Evolutionary conservation across 2,888 invertebrate species (phyloP), one percentile per base, ranked within the genome.

Genomic region (Acanthococcus lagerstroemiae): DNA sequence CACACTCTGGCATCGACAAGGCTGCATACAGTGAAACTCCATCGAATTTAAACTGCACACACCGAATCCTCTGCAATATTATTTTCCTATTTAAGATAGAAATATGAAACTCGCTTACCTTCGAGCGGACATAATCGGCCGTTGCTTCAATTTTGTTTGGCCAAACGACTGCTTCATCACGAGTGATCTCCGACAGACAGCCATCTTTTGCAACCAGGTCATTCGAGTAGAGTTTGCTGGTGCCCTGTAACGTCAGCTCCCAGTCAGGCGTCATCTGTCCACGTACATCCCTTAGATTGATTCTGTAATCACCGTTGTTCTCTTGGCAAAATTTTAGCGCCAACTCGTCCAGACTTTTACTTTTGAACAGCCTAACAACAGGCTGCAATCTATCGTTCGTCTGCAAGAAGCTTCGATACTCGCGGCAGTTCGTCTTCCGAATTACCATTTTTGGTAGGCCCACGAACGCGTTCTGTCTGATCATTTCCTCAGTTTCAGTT

Each of bases 371-470:
- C 6, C 55, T 21, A 3, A 65, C 45, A 7, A 55, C 55, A n/a
- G 65, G 65, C 22, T 55, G 45, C 27, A 65, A 17, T 4, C 21
- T 46, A 6, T 17, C 37, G 44, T 55, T 55, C 26, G 24, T 17
- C n/a, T 45, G 45, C 26, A 65, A 22, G 22, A 26, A 65, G 12
- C 65, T 65, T 46, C 54, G 30, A 26, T 65, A 65, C 30, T 55
- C 26, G 24, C 27, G 30, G 26, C 17, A 48, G 45, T 45, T 65
- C 3, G 65, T 55, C n/a, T 65, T 65, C 30, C 46, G 66, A 1
- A 69, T 69, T 4, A 69, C 69, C 21, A 69, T 67, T 67, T 69
- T 69, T 12, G 69, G 69, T 7, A 69, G 37, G 15, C 56, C 17
- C 17, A 46, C 37, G 24, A 52, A 17, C 21, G 37, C 44, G 4